Evolutionary conservation across 2,888 invertebrate genomes (phyloP).

Genomic region (Pristionchus japonicus): DNA sequence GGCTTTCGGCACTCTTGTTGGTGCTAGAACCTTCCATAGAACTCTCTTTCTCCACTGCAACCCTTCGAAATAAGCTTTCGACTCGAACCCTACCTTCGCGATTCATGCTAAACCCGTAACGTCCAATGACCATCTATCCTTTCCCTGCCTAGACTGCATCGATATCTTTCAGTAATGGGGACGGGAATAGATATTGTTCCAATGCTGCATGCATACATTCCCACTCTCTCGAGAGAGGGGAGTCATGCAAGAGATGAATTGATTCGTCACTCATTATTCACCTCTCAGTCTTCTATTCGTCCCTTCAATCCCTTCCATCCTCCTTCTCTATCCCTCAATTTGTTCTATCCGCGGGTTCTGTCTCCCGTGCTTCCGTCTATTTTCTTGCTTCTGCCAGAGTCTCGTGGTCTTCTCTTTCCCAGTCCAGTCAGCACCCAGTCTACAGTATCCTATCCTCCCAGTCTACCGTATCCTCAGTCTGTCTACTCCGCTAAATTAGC

Average conservation of each 20-base stretch:
- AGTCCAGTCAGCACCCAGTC: not conserved
- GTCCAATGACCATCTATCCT: too few relatives aligned
- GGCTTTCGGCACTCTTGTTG: not conserved
- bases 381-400: too few relatives aligned
- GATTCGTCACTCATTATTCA: not conserved
- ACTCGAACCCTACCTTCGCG: too few relatives aligned
- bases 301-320: not conserved
- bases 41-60: not conserved
- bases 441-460: not conserved
- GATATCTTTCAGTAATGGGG: not conserved
- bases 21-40: not conserved
- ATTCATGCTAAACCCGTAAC: too few relatives aligned
- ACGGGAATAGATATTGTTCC: not conserved
- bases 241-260: too few relatives aligned
- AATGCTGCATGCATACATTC: not conserved
- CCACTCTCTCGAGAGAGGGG: not conserved
- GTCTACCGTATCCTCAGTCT: not conserved
- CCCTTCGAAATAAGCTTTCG: too few relatives aligned
- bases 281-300: not conserved
- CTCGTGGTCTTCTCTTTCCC: not conserved
- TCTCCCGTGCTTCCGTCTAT: constrained; percentile 1
- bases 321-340: not conserved
- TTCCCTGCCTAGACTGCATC: not conserved
- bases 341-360: not conserved
- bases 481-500: not conserved